Evolutionary conservation across 1,140 invertebrate genomes (phyloP).

Genomic region (Papilio machaon): DNA sequence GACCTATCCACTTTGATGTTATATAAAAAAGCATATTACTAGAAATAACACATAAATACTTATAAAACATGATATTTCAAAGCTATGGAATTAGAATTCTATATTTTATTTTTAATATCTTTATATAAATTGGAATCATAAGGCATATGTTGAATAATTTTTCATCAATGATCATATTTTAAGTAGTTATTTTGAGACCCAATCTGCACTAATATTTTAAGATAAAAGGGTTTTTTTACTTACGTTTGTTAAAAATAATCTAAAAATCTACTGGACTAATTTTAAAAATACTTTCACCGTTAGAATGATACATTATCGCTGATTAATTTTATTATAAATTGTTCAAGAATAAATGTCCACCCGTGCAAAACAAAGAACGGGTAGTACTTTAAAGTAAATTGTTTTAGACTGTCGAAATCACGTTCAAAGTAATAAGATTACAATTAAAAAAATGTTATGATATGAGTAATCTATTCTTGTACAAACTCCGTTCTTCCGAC

Average conservation of each 20-base stretch:
- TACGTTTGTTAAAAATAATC: background rate
- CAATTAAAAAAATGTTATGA: constrained; percentile 23
- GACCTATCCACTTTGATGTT: background rate
- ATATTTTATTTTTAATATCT: no score
- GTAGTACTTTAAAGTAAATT: background rate
- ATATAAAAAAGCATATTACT: background rate
- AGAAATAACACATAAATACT: background rate
- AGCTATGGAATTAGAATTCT: background rate
- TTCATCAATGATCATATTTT: no score
- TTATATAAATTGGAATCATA: no score
- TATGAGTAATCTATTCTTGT: constrained; percentile 18
- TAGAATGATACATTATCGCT: background rate
- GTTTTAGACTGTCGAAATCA: background rate
- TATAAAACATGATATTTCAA: background rate
- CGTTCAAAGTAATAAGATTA: background rate
- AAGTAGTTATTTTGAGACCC: no score
- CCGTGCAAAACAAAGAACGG: background rate
- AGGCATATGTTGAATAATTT: no score
- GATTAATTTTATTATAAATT: no score
- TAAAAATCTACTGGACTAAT: background rate
- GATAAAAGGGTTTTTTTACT: no score
- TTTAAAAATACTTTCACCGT: background rate
- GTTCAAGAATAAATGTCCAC: no score
- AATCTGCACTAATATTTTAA: background rate
- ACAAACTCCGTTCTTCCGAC: constrained; percentile 44